These are phyloP conservation scores for Anodontia alba DNA, from an alignment of 2,888 invertebrate species.

Conservation along the genomic window DNA sequence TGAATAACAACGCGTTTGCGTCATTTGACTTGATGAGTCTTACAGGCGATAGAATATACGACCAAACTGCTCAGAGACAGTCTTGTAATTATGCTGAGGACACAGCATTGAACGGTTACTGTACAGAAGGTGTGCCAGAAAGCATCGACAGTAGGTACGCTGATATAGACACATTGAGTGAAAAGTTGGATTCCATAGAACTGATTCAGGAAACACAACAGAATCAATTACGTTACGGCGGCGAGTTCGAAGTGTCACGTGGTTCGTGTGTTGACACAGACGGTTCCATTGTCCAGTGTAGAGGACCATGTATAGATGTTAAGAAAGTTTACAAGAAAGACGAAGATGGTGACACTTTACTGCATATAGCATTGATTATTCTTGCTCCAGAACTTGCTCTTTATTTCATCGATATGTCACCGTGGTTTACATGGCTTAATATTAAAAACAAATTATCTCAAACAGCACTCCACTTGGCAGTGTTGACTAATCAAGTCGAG, in stretches of 20 bases:
- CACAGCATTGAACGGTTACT: no score
- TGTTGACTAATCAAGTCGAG: constrained; percentile 13
- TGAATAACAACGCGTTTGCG: not conserved
- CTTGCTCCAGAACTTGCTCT: constrained; percentile 1
- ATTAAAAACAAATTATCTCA: constrained; percentile 26
- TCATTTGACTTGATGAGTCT: not conserved
- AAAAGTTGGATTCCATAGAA: not conserved
- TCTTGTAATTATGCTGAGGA: no score
- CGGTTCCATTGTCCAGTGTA: not conserved
- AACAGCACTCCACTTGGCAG: constrained; percentile 28
- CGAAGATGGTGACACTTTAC: constrained; percentile 43
- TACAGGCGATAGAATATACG: not conserved
- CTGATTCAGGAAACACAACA: not conserved
- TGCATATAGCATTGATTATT: constrained; percentile 44
- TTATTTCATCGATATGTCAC: constrained; percentile 11
- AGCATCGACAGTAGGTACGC: not conserved
- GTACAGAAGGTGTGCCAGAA: not conserved
- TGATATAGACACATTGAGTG: not conserved
- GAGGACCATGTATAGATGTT: constrained; percentile 7
- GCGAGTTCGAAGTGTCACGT: not conserved
- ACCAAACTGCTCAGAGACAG: not conserved
- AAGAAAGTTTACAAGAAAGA: constrained; percentile 22
- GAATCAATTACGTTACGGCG: not conserved
- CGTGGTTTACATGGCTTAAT: not conserved
- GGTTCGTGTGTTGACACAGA: not conserved